Evolutionary conservation across 2,797 vertebrate species (phyloP), one percentile per base, ranked within the genome.

Genomic region (Arrhamphus sclerolepis): DNA sequence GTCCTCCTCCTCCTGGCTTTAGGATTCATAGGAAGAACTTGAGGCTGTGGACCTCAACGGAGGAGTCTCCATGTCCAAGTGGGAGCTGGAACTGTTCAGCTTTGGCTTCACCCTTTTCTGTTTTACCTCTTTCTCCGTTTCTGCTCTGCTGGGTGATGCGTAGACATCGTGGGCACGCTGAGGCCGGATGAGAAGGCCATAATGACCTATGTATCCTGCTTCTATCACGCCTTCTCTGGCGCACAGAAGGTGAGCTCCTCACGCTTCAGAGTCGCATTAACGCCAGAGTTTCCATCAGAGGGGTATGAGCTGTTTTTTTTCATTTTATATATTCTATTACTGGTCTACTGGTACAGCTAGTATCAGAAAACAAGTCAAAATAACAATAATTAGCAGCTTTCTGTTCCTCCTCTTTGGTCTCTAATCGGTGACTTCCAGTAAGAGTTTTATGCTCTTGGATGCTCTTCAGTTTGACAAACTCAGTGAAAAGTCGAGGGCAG

Each of bases 131-230:
- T 29, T 73, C 16, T 73, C 46, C 31, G 17, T 40, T 64, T 62
- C 44, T 59, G 18, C 40, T 42, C 55, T 63, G 74, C 73, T 78
- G 66, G 84, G 78, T 85, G 82, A 77, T 88, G 72, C 83, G 58
- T 95, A 98, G 97, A 98, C 94, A 98, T 98, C 92, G 96, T 97
- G 84, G 96, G 95, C 49, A 97, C 96, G 70, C 93, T 97, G 87
- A 88, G 96, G 93, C 97, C 96, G 47, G 97, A 98, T 76, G 97
- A 98, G 92, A 98, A 98, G 89, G 97, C 97, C 87, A 97, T 98
- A 88, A 98, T 98, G 97, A 98, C 97, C 84, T 97, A 98, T 87
- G 97, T 98, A 40, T 98, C 97, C 93, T 94, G 95, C 95, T 98
- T 97, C 94, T 98, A 98, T 96, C 97, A 98, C 78, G 97, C 97